phyloP scores from a whole-genome alignment of 2,888 invertebrate species.

The Oconnorella tubifera region DNA sequence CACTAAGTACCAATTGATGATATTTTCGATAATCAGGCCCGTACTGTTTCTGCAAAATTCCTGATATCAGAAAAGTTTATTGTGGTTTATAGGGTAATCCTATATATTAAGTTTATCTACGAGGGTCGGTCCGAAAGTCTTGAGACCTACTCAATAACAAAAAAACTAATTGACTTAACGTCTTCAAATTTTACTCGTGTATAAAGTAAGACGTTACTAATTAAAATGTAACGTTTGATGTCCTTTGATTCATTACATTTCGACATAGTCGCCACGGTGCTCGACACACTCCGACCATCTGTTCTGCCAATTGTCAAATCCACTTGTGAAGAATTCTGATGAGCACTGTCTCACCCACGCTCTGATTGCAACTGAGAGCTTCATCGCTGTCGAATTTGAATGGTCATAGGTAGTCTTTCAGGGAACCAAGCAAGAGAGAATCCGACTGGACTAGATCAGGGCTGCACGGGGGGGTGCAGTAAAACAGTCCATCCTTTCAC shows the following conservation, averaged over 20 bases:
- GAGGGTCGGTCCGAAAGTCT: neutral
- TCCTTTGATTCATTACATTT: neutral
- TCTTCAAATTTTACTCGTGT: neutral
- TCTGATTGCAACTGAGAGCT: neutral
- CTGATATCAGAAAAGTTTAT: no score
- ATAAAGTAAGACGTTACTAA: neutral
- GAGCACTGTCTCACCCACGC: neutral
- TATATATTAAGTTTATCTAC: no score
- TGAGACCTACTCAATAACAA: neutral
- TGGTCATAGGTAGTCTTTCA: neutral
- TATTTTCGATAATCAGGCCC: no score
- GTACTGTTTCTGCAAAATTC: no score
- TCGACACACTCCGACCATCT: neutral
- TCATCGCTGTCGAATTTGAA: neutral
- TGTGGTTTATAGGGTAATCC: no score
- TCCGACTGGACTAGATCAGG: neutral
- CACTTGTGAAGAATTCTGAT: slow-evolving; percentile 2
- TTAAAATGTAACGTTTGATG: neutral
- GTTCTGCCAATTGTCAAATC: neutral
- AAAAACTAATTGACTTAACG: neutral
- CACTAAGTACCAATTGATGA: no score
- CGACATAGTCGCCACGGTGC: neutral
- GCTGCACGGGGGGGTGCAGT: neutral
- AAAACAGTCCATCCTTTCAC: neutral
- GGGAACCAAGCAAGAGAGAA: neutral